Evolutionary conservation across 37 sponge, comb jelly and placozoan species (phyloP).

Genomic region (Beroe ovata): DNA sequence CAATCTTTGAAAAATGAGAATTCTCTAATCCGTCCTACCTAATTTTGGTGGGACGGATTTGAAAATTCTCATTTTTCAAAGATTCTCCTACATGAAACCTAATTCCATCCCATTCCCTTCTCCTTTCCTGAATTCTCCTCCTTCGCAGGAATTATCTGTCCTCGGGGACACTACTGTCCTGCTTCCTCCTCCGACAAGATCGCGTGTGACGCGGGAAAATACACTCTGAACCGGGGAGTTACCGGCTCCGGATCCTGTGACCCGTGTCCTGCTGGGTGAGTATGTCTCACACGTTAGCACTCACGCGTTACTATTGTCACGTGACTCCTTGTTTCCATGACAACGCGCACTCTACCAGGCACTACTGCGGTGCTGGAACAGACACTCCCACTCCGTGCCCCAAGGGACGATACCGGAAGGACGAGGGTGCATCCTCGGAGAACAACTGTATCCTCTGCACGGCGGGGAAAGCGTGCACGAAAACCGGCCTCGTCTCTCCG

Average conservation of each 20-base stretch:
- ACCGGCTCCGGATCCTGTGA: neutral
- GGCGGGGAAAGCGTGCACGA: constrained; percentile 65
- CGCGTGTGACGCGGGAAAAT: constrained; percentile 57
- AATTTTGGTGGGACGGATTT: no score
- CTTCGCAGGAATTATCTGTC: constrained; percentile 55
- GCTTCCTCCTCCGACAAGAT: neutral
- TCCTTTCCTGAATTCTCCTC: no score
- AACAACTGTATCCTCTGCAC: constrained; percentile 46
- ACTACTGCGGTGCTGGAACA: constrained; percentile 60
- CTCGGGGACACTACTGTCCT: constrained; percentile 69
- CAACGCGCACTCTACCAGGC: neutral
- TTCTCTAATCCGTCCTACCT: neutral
- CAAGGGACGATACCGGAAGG: neutral
- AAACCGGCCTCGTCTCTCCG: neutral
- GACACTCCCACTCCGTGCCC: constrained; percentile 67
- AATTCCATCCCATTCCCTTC: no score
- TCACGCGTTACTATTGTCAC: no score
- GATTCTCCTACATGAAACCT: no score
- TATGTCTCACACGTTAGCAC: no score
- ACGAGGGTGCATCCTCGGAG: neutral
- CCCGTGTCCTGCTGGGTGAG: constrained; percentile 59
- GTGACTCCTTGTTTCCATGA: neutral
- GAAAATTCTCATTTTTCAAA: no score
- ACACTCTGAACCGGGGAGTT: constrained; percentile 49
- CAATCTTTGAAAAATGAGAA: no score